Percentiles rank a stretch among this genome's conserved stretches.
These are phyloP conservation scores for Lasius fuliginosus DNA, from an alignment of 2,888 invertebrate species.

Conservation along the genomic window DNA sequence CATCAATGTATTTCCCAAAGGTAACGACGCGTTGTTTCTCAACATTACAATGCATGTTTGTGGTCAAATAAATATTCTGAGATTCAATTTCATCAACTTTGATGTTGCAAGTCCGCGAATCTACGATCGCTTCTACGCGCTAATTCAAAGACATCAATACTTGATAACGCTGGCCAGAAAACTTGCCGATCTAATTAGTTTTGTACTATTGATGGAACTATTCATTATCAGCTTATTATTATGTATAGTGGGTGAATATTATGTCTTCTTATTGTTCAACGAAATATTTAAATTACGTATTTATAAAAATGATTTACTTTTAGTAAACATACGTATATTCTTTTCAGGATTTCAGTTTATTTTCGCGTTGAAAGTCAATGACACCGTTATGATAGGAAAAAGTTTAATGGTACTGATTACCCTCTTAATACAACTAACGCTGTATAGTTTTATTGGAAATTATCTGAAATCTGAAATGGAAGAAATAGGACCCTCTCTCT, in stretches of 20 bases:
- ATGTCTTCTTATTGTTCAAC: not conserved
- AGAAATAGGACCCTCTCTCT: constrained; percentile 64
- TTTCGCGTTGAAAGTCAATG: constrained; percentile 58
- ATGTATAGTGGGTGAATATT: constrained; percentile 28
- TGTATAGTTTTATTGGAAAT: constrained; percentile 70
- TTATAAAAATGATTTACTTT: not conserved
- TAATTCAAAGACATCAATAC: constrained; percentile 16
- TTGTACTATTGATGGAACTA: constrained; percentile 13
- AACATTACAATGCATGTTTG: constrained; percentile 6
- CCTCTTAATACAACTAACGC: constrained; percentile 66
- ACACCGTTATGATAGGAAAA: constrained; percentile 63
- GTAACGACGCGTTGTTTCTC: constrained; percentile 29
- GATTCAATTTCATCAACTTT: not conserved
- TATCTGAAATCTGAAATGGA: constrained; percentile 69
- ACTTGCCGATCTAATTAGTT: constrained; percentile 24
- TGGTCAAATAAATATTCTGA: constrained; percentile 30
- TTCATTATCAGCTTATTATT: constrained; percentile 23
- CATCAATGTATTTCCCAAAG: constrained; percentile 13
- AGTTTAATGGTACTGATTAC: constrained; percentile 56
- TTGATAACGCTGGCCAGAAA: constrained; percentile 16
- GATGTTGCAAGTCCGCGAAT: not conserved
- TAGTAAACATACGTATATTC: not conserved
- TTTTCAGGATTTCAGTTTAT: constrained; percentile 68
- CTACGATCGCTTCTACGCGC: constrained; percentile 4
- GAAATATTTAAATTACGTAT: not conserved